phyloP scores from a whole-genome alignment of 2,797 vertebrate species.

The Glossophaga mutica region DNA sequence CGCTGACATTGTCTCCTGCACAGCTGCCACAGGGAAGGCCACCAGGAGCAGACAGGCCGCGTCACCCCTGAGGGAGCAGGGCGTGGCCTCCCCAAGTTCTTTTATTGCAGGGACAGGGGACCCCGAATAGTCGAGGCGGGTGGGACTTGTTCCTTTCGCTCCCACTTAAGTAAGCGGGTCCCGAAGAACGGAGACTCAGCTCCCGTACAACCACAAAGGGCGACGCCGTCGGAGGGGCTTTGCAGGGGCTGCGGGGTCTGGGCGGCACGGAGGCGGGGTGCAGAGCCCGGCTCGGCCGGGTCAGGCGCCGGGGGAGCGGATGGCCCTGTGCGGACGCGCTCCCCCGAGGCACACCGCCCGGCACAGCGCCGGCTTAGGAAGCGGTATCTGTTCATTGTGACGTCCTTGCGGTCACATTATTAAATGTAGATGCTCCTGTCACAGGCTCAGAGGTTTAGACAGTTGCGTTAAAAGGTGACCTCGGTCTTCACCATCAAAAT shows the following conservation, averaged over 20 bases:
- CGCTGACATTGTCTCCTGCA: not conserved
- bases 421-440: not conserved
- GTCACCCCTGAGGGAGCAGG: not conserved
- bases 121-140: not conserved
- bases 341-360: not conserved
- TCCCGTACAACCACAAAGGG: not conserved
- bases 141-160: not conserved
- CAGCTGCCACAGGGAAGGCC: not conserved
- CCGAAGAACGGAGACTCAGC: not conserved
- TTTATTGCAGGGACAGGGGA: rapidly evolving
- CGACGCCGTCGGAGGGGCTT: not conserved
- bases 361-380: not conserved
- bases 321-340: not conserved
- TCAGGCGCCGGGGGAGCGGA: not conserved
- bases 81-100: not conserved
- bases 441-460: not conserved
- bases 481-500: not conserved
- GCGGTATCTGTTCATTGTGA: not conserved
- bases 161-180: too few relatives aligned
- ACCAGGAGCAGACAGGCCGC: not conserved
- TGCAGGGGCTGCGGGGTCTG: too few relatives aligned
- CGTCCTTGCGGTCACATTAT: not conserved
- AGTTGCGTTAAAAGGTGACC: not conserved
- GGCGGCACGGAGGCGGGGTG: not conserved
- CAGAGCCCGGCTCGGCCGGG: not conserved